Conservation (phyloP, 2,797 vertebrate species). For the Platyrinchus mystaceus region DNA sequence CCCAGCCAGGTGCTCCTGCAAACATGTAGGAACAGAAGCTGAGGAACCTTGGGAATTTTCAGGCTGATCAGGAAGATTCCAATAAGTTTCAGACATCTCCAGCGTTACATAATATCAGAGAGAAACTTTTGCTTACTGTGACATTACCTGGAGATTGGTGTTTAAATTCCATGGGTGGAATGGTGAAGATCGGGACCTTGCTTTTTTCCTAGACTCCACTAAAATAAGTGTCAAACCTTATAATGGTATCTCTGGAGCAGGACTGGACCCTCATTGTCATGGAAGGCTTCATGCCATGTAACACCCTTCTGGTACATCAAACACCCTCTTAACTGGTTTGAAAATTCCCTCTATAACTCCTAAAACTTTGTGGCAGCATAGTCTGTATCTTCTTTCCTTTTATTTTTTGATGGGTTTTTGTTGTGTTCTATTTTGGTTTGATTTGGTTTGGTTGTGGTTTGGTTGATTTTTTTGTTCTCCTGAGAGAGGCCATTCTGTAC, state of each 20-base stretch:
- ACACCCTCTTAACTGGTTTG: background rate
- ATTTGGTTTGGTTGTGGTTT: background rate
- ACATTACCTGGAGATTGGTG: background rate
- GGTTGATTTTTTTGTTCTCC: background rate
- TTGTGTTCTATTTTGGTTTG: background rate
- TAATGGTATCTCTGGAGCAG: background rate
- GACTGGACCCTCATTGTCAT: background rate
- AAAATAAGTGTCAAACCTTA: background rate
- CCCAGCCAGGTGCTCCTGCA: background rate
- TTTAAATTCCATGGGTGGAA: background rate
- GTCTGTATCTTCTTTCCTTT: background rate
- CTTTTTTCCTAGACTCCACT: background rate
- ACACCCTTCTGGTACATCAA: background rate
- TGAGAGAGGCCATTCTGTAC: background rate
- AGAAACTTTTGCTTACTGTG: background rate
- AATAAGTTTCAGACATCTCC: background rate
- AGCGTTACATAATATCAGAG: background rate
- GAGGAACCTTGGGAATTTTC: background rate
- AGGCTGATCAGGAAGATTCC: background rate
- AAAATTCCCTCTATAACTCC: background rate
- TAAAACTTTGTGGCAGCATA: background rate
- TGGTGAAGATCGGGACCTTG: background rate
- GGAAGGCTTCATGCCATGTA: background rate
- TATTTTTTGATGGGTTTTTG: background rate
- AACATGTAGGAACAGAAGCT: background rate